These are phyloP conservation scores for Natrix natrix DNA, from an alignment of 2,797 vertebrate genomes.

Conservation along the genomic window DNA sequence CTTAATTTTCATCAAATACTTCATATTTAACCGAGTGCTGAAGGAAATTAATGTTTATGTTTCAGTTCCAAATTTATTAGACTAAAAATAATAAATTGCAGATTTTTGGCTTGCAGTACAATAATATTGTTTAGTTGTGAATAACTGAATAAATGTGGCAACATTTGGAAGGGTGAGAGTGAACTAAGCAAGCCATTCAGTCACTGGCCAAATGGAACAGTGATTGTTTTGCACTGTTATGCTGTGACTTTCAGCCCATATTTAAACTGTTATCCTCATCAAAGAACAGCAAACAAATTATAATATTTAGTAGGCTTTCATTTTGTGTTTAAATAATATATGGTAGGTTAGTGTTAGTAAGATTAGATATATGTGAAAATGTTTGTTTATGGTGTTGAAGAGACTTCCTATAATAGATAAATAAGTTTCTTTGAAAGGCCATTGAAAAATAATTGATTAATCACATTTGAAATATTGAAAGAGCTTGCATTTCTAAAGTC, in stretches of 20 bases:
- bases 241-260: not conserved
- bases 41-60: conserved; percentile 17
- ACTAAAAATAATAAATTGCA: not conserved
- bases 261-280: not conserved
- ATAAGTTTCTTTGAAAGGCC: conserved; percentile 54
- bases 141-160: not conserved
- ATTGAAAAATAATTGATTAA: conserved; percentile 40
- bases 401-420: conserved; percentile 45
- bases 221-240: not conserved
- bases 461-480: conserved; percentile 57
- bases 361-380: conserved; percentile 46
- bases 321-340: conserved; percentile 25
- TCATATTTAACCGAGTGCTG: not conserved
- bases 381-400: conserved; percentile 55
- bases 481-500: conserved; percentile 47
- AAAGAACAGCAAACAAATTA: not conserved
- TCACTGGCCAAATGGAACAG: not conserved
- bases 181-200: not conserved
- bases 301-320: not conserved
- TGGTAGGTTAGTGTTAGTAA: conserved; percentile 43
- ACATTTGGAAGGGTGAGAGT: not conserved
- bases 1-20: not conserved
- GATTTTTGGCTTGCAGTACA: not conserved
- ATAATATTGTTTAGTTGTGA: conserved; percentile 4
- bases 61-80: not conserved